Conservation (phyloP, 2,888 invertebrate species). For the Orthosia gracilis region DNA sequence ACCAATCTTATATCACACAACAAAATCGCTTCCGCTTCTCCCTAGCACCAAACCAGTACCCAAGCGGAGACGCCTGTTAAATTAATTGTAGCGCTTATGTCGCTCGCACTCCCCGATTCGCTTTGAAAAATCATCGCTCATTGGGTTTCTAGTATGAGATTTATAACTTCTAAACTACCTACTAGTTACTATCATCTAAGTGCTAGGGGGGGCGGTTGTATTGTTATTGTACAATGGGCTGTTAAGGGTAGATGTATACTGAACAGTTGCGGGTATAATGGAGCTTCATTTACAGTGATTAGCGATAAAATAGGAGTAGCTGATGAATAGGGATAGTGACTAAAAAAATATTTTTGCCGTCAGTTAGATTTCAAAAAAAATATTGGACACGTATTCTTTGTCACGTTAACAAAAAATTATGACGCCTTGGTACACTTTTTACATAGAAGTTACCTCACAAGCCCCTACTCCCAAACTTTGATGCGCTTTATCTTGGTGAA, state of each 20-base stretch:
- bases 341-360: too few species aligned
- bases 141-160: slow-evolving; percentile 78
- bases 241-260: slow-evolving; percentile 6
- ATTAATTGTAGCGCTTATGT: slow-evolving; percentile 89
- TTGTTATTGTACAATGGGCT: slow-evolving; percentile 38
- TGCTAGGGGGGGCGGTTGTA: slow-evolving; percentile 31
- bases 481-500: too few species aligned
- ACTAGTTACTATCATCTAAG: slow-evolving; percentile 57
- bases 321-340: too few species aligned
- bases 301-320: background rate
- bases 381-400: too few species aligned
- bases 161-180: slow-evolving; percentile 72
- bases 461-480: too few species aligned
- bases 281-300: slow-evolving; percentile 17
- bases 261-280: slow-evolving; percentile 5
- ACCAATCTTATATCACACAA: background rate
- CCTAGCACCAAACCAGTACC: slow-evolving; percentile 40
- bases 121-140: slow-evolving; percentile 88
- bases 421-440: too few species aligned
- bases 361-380: too few species aligned
- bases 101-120: slow-evolving; percentile 82
- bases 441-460: too few species aligned
- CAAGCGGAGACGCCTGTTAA: slow-evolving; percentile 78
- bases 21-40: slow-evolving; percentile 3
- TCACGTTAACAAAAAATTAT: too few species aligned